Conservation (phyloP, 2,113 vertebrate species). For the Hippoglossus stenolepis region DNA sequence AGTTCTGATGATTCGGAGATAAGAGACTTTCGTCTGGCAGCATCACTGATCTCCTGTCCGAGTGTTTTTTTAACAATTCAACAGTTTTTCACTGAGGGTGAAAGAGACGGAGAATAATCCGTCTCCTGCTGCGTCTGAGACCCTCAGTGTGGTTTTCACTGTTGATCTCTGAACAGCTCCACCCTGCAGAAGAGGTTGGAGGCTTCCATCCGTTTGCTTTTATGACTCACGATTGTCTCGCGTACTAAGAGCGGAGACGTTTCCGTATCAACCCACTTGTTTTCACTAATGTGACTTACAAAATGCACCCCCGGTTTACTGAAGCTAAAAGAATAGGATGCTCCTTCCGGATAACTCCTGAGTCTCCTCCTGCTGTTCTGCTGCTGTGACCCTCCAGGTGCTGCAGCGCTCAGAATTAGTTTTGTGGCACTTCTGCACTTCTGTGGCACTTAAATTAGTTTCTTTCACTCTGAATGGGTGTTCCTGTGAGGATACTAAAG, state of each 20-base stretch:
- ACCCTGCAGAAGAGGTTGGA: not conserved
- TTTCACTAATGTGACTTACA: too few species aligned
- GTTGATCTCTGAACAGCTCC: not conserved
- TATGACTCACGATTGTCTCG: not conserved
- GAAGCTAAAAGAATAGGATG: not conserved
- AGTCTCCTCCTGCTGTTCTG: not conserved
- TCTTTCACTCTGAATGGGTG: not conserved
- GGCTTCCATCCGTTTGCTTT: not conserved
- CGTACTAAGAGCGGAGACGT: not conserved
- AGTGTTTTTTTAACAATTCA: not conserved
- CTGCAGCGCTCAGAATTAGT: too few species aligned
- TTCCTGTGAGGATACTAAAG: too few species aligned
- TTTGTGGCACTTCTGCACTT: not conserved
- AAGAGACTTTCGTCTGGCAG: not conserved
- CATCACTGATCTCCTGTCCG: slow-evolving; percentile 10
- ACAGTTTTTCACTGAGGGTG: not conserved
- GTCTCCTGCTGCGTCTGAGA: slow-evolving; percentile 10
- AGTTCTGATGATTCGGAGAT: too few species aligned
- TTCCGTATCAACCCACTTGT: not conserved
- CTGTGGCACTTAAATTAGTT: not conserved
- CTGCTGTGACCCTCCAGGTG: not conserved
- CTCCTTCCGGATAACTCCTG: not conserved
- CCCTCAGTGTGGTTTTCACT: not conserved
- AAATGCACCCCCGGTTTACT: not conserved
- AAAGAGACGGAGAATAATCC: slow-evolving; percentile 13